Evolutionary conservation across 1,140 invertebrate species (phyloP).

Genomic region (Drosophila saltans): DNA sequence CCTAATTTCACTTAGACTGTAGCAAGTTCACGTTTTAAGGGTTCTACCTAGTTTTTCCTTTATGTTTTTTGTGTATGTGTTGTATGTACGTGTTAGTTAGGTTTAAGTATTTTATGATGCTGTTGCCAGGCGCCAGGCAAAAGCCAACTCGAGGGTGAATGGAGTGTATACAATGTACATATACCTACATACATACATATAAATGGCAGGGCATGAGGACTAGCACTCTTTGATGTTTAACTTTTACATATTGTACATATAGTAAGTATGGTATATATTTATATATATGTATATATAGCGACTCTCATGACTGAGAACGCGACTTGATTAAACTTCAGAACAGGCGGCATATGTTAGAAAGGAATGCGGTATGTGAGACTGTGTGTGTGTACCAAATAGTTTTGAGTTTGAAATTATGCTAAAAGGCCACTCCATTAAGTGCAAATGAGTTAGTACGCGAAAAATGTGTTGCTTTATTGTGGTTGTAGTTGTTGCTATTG

Average conservation of each 20-base stretch:
- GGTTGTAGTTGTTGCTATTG: not conserved
- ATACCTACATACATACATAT: not conserved
- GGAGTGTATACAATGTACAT: constrained; percentile 38
- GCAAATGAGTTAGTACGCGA: constrained; percentile 58
- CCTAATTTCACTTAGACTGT: constrained; percentile 2
- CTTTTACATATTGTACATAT: constrained; percentile 14
- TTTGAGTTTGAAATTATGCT: constrained; percentile 62
- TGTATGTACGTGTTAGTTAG: constrained; percentile 39
- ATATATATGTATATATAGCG: constrained; percentile 11
- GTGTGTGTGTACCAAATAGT: not conserved
- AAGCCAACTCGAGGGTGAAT: constrained; percentile 52
- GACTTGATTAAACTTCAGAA: constrained; percentile 70
- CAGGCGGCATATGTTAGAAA: constrained; percentile 1
- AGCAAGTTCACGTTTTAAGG: not conserved
- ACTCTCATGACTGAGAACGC: constrained; percentile 49
- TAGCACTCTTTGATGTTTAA: constrained; percentile 19
- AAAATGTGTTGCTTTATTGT: constrained; percentile 9
- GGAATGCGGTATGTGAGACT: constrained; percentile 38
- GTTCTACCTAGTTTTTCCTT: constrained; percentile 12
- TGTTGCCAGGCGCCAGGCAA: constrained; percentile 48
- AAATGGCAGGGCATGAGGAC: not conserved
- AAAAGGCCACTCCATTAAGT: constrained; percentile 66
- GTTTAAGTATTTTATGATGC: constrained; percentile 58
- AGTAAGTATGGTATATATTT: not conserved
- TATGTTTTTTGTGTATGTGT: constrained; percentile 18